Evolutionary conservation across 1,140 invertebrate species (phyloP).

Genomic region (Steinernema khuongi): DNA sequence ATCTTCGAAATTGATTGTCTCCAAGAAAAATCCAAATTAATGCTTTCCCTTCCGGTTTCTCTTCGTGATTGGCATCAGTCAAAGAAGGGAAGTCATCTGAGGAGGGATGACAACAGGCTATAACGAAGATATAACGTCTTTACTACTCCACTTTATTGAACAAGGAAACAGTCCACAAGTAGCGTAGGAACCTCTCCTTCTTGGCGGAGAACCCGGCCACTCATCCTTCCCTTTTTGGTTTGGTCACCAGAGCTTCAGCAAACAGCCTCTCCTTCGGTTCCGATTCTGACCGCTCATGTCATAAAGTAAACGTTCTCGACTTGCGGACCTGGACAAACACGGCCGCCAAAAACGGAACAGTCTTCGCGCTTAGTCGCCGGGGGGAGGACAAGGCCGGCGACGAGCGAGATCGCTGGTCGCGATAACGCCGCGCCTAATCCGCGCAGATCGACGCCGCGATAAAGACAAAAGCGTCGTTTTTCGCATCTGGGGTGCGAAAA

Average conservation of each 20-base stretch:
- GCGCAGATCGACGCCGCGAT: not conserved
- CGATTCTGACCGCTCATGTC: not conserved
- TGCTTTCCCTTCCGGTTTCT: no score
- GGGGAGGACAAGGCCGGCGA: not conserved
- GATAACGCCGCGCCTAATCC: conserved; percentile 3
- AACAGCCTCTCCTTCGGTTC: not conserved
- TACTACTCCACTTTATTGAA: no score
- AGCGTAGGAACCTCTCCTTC: no score
- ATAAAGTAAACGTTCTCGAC: not conserved
- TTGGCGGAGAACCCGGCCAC: not conserved
- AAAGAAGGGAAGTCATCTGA: no score
- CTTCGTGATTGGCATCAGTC: no score
- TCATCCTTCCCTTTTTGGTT: not conserved
- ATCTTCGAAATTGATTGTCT: no score
- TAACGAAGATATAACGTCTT: no score
- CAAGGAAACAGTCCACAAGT: no score
- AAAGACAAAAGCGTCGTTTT: not conserved
- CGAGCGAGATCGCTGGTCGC: not conserved
- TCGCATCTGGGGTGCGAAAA: not conserved
- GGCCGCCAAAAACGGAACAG: not conserved
- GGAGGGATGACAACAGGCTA: no score
- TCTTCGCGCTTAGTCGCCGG: no score
- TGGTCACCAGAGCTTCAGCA: conserved; percentile 5
- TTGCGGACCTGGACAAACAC: not conserved
- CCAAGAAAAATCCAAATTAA: no score